A percentile compares a stretch with the other conserved stretches of the same genome.
Conservation (phyloP, 1,140 invertebrate genomes). For the Globodera ellingtonae region DNA sequence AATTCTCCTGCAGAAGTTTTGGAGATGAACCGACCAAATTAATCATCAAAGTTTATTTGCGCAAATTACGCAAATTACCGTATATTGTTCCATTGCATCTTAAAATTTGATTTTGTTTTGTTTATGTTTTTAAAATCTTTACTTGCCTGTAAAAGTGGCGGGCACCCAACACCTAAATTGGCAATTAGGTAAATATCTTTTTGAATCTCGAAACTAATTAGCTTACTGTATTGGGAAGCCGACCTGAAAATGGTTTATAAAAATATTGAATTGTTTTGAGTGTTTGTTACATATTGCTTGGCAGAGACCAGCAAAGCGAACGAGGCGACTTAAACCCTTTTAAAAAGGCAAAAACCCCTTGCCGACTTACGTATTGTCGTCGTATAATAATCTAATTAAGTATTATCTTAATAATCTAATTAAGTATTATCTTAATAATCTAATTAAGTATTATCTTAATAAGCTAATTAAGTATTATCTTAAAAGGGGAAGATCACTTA, state of each 20-base stretch:
- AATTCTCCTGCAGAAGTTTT: constrained; percentile 31
- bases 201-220: not conserved
- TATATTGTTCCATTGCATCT: constrained; percentile 66
- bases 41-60: not conserved
- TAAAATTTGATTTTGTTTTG: not conserved
- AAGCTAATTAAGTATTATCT: not conserved
- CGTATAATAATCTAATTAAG: constrained; percentile 57
- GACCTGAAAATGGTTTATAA: constrained; percentile 40
- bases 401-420: not conserved
- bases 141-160: constrained; percentile 61
- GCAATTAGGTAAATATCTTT: not conserved
- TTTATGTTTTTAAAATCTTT: not conserved
- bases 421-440: constrained; percentile 55
- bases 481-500: not conserved
- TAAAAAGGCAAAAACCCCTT: not conserved
- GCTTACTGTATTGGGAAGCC: constrained; percentile 60
- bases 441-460: not conserved
- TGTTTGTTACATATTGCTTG: constrained; percentile 59
- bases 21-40: not conserved
- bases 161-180: constrained; percentile 60
- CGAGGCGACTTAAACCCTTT: constrained; percentile 58
- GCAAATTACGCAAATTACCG: constrained; percentile 48
- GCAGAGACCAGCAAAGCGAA: constrained; percentile 64
- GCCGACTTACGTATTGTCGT: constrained; percentile 61
- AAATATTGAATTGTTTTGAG: not conserved